phyloP scores from a whole-genome alignment of 2,113 vertebrate genomes.

The Saccopteryx bilineata region DNA sequence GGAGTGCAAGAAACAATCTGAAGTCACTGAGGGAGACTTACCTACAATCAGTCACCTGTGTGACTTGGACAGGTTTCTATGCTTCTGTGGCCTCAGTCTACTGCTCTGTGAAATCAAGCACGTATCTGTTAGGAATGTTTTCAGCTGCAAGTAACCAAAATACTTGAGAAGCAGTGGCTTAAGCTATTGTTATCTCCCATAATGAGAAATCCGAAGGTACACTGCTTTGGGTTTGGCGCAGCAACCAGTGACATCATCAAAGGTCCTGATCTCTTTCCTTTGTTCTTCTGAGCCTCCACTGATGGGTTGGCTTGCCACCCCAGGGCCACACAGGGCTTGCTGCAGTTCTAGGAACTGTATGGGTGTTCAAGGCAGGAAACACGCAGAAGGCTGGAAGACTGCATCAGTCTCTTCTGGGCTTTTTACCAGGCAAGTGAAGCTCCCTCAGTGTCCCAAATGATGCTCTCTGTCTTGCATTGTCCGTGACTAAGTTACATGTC shows the following conservation, averaged over 20 bases:
- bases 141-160: conserved; percentile 31
- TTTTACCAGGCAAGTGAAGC: neutral
- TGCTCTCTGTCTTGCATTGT: neutral
- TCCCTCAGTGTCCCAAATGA: neutral
- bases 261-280: neutral
- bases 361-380: neutral
- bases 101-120: neutral
- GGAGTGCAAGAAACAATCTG: neutral
- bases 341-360: neutral
- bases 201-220: neutral
- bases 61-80: neutral
- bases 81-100: neutral
- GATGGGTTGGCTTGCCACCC: neutral
- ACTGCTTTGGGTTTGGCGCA: neutral
- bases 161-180: neutral
- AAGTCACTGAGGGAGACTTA: neutral
- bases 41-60: rapidly evolving
- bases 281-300: neutral
- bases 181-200: neutral
- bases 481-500: neutral
- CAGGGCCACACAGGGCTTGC: neutral
- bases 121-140: neutral
- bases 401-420: neutral
- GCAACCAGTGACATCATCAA: neutral
- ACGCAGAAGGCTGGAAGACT: neutral